Evolutionary conservation across 2,888 invertebrate species (phyloP), one percentile per base, ranked within the genome.

Genomic region (Eupithecia pulchellata): DNA sequence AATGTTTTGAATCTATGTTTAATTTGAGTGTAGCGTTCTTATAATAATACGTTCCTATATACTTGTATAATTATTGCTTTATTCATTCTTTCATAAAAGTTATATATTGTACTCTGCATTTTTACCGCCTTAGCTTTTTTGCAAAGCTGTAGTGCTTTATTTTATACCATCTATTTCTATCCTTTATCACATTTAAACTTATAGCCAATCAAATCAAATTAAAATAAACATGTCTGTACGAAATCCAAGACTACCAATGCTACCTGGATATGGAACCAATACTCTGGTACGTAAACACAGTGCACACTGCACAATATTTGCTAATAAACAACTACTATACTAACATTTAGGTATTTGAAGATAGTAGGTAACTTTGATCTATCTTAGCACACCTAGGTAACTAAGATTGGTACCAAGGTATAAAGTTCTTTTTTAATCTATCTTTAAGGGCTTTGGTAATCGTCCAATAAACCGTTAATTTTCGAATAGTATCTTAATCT

Each of bases 261-360:
- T 97, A 75, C 97, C 97, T 2, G 97, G 97, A 65, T 97, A 96
- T 83, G 95, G 95, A 47, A 95, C 96, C 27, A 93, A 94, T 85
- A 92, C 95, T 71, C 95, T 96, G 88, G 97, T 96, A 94, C 95
- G 95, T 91, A 9, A 32, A 1, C 13, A 30, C 5, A 42, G n/a
- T n/a, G n/a, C 2, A n/a, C n/a, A n/a, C n/a, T n/a, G n/a, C n/a
- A n/a, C n/a, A n/a, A n/a, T n/a, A n/a, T n/a, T n/a, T n/a, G n/a
- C n/a, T n/a, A n/a, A n/a, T n/a, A n/a, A n/a, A n/a, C n/a, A n/a
- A n/a, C n/a, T n/a, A n/a, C n/a, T n/a, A n/a, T n/a, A n/a, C n/a
- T n/a, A n/a, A n/a, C n/a, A n/a, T n/a, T n/a, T n/a, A n/a, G n/a
- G n/a, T n/a, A n/a, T n/a, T n/a, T n/a, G n/a, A n/a, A n/a, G n/a